Conservation (phyloP, 2,888 invertebrate genomes). For the Sceliomorpha sp. region DNA sequence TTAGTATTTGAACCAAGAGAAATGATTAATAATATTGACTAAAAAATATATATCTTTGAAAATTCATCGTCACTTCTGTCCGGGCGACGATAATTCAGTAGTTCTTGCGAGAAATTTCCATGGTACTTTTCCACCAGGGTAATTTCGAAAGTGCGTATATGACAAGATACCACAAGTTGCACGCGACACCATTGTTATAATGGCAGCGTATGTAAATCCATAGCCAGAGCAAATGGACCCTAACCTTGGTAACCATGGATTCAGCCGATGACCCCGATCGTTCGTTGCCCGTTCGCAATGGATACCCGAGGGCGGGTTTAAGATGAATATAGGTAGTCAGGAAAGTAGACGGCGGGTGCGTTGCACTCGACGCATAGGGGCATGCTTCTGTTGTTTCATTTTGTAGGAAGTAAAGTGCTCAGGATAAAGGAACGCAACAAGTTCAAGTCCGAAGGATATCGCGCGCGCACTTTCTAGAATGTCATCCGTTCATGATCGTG, state of each 20-base stretch:
- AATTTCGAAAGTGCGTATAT: conserved; percentile 2
- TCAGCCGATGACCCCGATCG: conserved; percentile 73
- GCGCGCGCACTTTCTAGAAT: conserved; percentile 3
- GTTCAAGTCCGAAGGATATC: conserved; percentile 26
- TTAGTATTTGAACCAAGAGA: no score
- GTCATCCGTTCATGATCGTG: not conserved
- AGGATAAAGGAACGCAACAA: conserved; percentile 30
- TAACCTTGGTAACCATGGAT: conserved; percentile 73
- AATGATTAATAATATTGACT: no score
- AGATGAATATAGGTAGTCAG: conserved; percentile 48
- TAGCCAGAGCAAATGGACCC: conserved; percentile 65
- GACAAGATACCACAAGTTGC: not conserved
- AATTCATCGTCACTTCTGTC: no score
- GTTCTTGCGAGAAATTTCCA: not conserved
- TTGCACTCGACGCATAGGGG: conserved; percentile 49
- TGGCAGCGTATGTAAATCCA: conserved; percentile 24
- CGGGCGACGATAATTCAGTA: no score
- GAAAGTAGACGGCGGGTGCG: conserved; percentile 49
- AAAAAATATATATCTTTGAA: no score
- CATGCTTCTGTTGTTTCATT: conserved; percentile 36
- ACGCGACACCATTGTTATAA: conserved; percentile 17
- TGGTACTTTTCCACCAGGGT: no score
- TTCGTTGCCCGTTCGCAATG: conserved; percentile 66
- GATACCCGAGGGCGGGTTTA: conserved; percentile 44
- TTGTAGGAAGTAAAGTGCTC: conserved; percentile 45